Base-by-base conservation (phyloP, 2,888 invertebrate genomes). In the Mythimna impura region DNA sequence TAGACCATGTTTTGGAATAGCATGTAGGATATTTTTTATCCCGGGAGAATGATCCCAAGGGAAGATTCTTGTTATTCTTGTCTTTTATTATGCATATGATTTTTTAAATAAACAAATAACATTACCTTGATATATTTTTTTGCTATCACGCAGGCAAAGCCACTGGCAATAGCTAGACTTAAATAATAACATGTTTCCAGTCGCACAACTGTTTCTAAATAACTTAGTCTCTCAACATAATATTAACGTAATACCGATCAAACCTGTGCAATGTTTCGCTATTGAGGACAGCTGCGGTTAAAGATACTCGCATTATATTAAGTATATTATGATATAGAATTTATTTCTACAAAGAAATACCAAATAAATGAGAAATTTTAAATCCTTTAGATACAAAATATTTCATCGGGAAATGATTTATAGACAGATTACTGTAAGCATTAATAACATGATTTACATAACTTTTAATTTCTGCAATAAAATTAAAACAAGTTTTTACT, bases 201-300 rank as follows among this genome's bases (percentile, higher is more conserved):
- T 50, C 17, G 14, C 22, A 55, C 14, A 30, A 57, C 20, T 10
- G 54, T 82, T 82, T 40, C 61, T 50, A 62, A 66, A 82, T n/a
- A 61, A n/a, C 55, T 22, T 61, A 22, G 22, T 3, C 14, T 61
- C 1, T 58, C 22, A 55, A 65, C 47, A 57, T 40, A 10, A 36
- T 43, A 58, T 14, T 58, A 83, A 55, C 57, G 65, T 72, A 78
- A 60, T 40, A 73, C 54, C 4, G 30, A 61, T 64, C 17, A 61
- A 54, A 40, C 10, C 25, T 80, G 62, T 58, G 65, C 65, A 73
- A 73, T 66, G 34, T 68, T 65, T 66, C 67, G 64, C 55, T 22
- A 83, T 66, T 52, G 79, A 78, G 83, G 66, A 36, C 82, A 57
- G 47, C 22, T 63, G 82, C 36, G 77, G 77, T 55, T 64, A 25